A percentile compares a stretch with the other conserved stretches of the same genome.
phyloP scores from a whole-genome alignment of 2,113 vertebrate genomes.

The Ceyx cyanopectus region DNA sequence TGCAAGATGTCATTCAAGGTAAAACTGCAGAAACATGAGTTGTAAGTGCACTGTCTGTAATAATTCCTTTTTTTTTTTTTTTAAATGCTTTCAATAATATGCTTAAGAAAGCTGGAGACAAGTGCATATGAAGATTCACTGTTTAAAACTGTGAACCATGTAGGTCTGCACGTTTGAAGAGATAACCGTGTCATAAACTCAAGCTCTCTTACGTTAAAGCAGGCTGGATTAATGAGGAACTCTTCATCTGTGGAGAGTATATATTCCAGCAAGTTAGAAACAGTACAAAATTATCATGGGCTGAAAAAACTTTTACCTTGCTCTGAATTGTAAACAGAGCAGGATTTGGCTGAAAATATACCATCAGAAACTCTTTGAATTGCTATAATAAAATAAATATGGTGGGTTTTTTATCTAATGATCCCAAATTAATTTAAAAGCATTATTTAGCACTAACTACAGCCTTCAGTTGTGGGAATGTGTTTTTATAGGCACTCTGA shows the following conservation, averaged over 20 bases:
- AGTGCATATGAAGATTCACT: not conserved
- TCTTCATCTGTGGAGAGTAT: not conserved
- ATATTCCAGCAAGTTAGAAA: not conserved
- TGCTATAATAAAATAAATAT: not conserved
- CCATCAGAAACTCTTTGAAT: not conserved
- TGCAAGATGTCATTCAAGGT: not conserved
- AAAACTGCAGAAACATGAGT: constrained; percentile 24
- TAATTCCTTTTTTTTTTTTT: not conserved
- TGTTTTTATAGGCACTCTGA: not conserved
- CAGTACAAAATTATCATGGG: not conserved
- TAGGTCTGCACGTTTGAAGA: not conserved
- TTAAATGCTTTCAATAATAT: not conserved
- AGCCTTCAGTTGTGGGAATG: not conserved
- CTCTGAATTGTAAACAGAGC: not conserved
- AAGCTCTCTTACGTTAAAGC: not conserved
- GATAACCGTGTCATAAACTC: not conserved
- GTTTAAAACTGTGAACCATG: not conserved
- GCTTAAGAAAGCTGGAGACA: not conserved
- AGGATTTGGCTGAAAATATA: not conserved
- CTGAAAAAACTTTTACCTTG: not conserved
- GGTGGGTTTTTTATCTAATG: not conserved
- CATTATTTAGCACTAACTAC: not conserved
- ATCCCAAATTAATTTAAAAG: not conserved
- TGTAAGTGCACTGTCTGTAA: not conserved
- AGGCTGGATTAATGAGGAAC: not conserved